These are phyloP conservation scores for Cossypha caffra DNA, from an alignment of 2,797 vertebrate genomes.

Conservation along the genomic window DNA sequence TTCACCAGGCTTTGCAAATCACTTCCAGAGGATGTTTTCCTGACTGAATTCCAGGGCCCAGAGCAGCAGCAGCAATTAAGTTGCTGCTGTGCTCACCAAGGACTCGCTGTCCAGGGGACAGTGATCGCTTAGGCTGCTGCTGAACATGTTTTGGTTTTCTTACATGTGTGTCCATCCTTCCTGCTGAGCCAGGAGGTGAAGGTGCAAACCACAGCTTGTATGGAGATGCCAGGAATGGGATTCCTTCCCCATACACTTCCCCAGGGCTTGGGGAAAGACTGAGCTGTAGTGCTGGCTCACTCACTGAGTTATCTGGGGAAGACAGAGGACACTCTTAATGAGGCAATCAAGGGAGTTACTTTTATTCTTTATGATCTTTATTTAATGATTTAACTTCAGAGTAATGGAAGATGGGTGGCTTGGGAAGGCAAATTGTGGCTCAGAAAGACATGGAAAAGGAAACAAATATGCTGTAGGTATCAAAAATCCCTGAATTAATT, in stretches of 20 bases:
- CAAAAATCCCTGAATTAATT: not conserved
- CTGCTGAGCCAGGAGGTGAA: not conserved
- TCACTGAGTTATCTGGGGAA: rapidly evolving
- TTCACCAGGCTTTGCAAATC: not conserved
- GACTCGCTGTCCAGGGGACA: rapidly evolving
- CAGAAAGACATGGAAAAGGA: not conserved
- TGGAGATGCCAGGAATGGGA: not conserved
- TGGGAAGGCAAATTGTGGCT: not conserved
- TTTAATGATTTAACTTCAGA: constrained; percentile 15
- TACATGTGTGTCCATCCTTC: rapidly evolving
- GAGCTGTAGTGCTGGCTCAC: not conserved
- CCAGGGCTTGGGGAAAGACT: not conserved
- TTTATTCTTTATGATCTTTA: constrained; percentile 12
- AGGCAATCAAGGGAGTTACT: not conserved
- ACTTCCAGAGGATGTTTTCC: not conserved
- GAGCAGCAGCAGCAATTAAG: not conserved
- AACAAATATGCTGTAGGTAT: not conserved
- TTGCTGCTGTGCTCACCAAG: not conserved
- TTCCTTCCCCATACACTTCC: not conserved
- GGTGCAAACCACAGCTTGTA: too few relatives aligned
- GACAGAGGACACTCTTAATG: not conserved
- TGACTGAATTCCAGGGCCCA: not conserved
- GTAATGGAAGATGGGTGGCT: not conserved
- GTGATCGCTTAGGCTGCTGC: not conserved
- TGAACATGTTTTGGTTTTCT: rapidly evolving